Base-by-base conservation (phyloP, 2,797 vertebrate genomes). In the Clamator glandarius region DNA sequence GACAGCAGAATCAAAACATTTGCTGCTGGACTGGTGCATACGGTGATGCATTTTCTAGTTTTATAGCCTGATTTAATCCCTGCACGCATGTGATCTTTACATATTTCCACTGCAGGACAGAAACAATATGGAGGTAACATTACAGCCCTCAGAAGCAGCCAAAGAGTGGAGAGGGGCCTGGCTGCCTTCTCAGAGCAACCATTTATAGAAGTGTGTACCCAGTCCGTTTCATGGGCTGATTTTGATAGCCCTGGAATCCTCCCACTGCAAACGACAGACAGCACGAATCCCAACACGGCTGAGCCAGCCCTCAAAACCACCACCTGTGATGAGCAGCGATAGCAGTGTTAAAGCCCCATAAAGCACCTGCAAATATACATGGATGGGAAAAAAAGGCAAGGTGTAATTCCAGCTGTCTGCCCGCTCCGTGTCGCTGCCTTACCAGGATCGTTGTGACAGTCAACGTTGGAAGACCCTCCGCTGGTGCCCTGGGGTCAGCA, bases 391-490 rank as follows among this genome's bases (percentile, higher is more conserved):
- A 20, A 58, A 51, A 12, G 6, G 26, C 48, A 7, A 25, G 31
- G 44, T 1, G 29, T 42, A 69, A 26, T 2, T 20, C 20, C 88
- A 75, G 77, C 29, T 10, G 4, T 1, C 9, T 18, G 58, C 74
- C 88, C 33, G n/a, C 21, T 0, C 57, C 3, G 3, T 0, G 12
- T 14, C 69, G 9, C 51, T 26, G 70, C 68, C 92, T 79, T 98
- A 99, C 99, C 98, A 98, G 97, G 94, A 99, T 98, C 2, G 98
- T 99, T 28, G 99, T 99, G 91, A 99, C 97, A 5, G 90, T 97
- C 96, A 98, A 83, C 50, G 97, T 95, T 20, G 98, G 98, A 19
- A 97, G 73, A 42, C 79, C 91, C 55, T 96, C 92, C 31, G 95
- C 84, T 63, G 55, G 20, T 74, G 87, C 84, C n/a, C 78, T 88